phyloP scores from a whole-genome alignment of 1,140 invertebrate species.

The Samia ricini region DNA sequence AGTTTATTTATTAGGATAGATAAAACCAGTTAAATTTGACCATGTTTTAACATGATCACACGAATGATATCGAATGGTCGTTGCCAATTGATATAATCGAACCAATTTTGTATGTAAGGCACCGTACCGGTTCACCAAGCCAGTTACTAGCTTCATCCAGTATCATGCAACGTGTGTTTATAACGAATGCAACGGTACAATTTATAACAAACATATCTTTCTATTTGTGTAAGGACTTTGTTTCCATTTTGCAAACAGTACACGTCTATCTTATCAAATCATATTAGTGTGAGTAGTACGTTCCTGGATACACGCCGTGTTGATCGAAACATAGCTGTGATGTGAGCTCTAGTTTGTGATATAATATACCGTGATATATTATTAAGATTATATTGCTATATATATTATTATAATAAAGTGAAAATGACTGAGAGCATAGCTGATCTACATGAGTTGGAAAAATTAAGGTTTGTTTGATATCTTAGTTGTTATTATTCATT shows the following conservation, averaged over 20 bases:
- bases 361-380: constrained; percentile 21
- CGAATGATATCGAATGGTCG: constrained; percentile 20
- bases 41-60: background rate
- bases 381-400: constrained; percentile 10
- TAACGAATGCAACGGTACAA: constrained; percentile 24
- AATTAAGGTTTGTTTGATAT: constrained; percentile 48
- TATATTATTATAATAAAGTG: constrained; percentile 14
- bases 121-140: constrained; percentile 12
- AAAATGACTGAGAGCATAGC: constrained; percentile 50
- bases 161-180: constrained; percentile 17
- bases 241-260: constrained; percentile 53
- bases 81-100: constrained; percentile 53
- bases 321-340: constrained; percentile 34
- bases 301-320: constrained; percentile 43
- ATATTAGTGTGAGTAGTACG: constrained; percentile 54
- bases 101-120: constrained; percentile 32
- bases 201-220: constrained; percentile 37
- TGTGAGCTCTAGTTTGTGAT: constrained; percentile 38
- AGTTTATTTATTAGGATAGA: too few species aligned
- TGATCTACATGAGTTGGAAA: constrained; percentile 58
- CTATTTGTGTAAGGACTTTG: constrained; percentile 42
- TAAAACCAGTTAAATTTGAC: background rate
- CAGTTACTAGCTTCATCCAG: constrained; percentile 18
- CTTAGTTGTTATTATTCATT: background rate
- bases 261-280: constrained; percentile 62